phyloP scores from a whole-genome alignment of 2,797 vertebrate genomes.

The Corythornis leucogaster region DNA sequence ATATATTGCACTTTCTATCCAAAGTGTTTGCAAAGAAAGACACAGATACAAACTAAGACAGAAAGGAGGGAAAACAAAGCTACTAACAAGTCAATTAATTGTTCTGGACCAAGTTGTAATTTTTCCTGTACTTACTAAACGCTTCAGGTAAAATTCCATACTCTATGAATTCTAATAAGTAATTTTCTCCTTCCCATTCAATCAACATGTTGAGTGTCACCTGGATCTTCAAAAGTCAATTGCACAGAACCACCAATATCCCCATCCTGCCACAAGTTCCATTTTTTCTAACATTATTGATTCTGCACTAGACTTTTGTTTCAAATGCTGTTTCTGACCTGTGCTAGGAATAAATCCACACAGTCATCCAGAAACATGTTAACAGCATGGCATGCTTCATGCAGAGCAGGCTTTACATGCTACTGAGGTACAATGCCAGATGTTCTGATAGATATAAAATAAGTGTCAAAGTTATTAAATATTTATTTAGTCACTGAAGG shows the following conservation, averaged over 20 bases:
- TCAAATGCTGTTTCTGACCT: constrained; percentile 17
- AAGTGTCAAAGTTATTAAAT: background rate
- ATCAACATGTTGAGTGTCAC: background rate
- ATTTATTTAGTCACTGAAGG: background rate
- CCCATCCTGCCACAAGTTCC: background rate
- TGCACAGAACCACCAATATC: background rate
- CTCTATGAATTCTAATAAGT: background rate
- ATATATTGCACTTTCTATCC: background rate
- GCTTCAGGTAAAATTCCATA: background rate
- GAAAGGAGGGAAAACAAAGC: background rate
- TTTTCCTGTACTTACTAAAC: background rate
- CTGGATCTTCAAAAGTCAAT: constrained; percentile 5
- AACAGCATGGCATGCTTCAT: background rate
- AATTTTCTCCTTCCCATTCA: background rate
- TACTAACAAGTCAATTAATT: background rate
- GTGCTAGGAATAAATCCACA: background rate
- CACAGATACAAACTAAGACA: background rate
- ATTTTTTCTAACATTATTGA: background rate
- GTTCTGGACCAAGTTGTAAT: background rate
- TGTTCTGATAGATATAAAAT: background rate
- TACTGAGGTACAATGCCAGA: background rate
- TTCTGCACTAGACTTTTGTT: background rate
- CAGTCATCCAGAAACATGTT: background rate
- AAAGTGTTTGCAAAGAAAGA: background rate
- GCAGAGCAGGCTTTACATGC: background rate